Base-by-base conservation (phyloP, 2,888 invertebrate genomes). In the Ditula angustiorana region DNA sequence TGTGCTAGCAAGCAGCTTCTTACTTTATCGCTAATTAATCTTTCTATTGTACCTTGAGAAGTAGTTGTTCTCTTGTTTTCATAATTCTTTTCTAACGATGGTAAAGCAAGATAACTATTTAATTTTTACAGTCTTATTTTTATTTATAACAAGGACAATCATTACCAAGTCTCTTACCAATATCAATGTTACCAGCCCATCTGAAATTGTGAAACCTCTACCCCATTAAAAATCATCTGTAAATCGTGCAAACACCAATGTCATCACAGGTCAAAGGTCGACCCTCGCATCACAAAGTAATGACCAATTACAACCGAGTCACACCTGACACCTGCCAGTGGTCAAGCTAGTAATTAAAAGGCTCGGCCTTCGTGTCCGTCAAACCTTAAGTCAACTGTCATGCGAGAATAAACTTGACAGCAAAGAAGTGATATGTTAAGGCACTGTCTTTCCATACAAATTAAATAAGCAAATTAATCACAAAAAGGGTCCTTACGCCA, bases 361-460 rank as follows among this genome's bases (percentile, higher is more conserved):
- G 23, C 46, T 30, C 57, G 63, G 16, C 63, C 63, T 64, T 64
- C 21, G 63, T 21, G 62, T 62, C 63, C 21, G 46, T 64, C 52
- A 58, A 52, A 52, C 21, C 23, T 23, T 58, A 64, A 64, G 63
- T 63, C 33, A 41, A 49, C 56, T 63, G 50, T 63, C 62, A 57
- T n/a, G 30, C 21, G 35, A 52, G 44, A 33, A 41, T 30, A 41
- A 30, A 44, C 19, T 11, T 47, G 10, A 7, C 41, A 1, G 37
- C 8, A 19, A 8, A 24, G 47, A 11, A 1, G 21, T 13, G n/a
- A 13, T 5, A 13, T 13, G 26, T 49, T 26, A 26, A n/a, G 7
- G 47, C n/a, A 8, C 7, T 47, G 23, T 21, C 24, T 47, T 47
- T n/a, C 5, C 8, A 10, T 30, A 5, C 1, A 30, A 10, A 10